Base-by-base conservation (phyloP, 2,113 vertebrate species). In the Syrmaticus mikado region DNA sequence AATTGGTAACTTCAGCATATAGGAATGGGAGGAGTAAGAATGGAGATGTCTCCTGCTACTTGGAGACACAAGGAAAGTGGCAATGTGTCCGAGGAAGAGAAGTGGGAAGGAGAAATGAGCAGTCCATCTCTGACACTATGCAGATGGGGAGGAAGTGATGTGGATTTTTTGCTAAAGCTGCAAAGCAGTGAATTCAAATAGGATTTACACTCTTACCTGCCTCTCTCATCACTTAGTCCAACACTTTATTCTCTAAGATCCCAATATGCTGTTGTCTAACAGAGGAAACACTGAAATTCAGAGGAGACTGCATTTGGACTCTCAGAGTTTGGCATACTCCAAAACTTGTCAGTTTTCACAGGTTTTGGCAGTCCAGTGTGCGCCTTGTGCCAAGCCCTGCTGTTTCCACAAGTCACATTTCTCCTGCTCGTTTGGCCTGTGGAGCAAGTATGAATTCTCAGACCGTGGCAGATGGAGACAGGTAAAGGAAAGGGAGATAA, bases 351-450 rank as follows among this genome's bases (percentile, higher is more conserved):
- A 70, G n/a, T 77, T 91, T 94, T 73, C 85, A 81, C 13, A 53
- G 65, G 14, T 45, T 64, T 87, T 94, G 79, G 60, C 82, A 80
- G 41, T 67, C 64, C 67, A 77, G 40, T 1, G 0, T 41, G 18
- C 22, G 13, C 46, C 55, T 74, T 57, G 20, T 89, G 84, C 81
- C 88, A 90, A 68, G 28, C n/a, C 64, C 62, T 38, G 16, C 60
- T 82, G 60, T 91, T 90, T 81, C 82, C 65, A 93, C 36, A 71
- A 94, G 45, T 85, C 58, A 58, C 12, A 22, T 91, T 91, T 87
- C 61, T 89, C 70, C 67, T 95, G 36, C 60, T 92, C 32, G 32
- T 74, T 55, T 83, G 67, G 67, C 50, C 87, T 18, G 4, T 62
- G 28, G 75, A 85, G n/a, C 58, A 82, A 58, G 58, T 50, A 55